phyloP scores from a whole-genome alignment of 2,113 vertebrate genomes.

The Hiodon alosoides region DNA sequence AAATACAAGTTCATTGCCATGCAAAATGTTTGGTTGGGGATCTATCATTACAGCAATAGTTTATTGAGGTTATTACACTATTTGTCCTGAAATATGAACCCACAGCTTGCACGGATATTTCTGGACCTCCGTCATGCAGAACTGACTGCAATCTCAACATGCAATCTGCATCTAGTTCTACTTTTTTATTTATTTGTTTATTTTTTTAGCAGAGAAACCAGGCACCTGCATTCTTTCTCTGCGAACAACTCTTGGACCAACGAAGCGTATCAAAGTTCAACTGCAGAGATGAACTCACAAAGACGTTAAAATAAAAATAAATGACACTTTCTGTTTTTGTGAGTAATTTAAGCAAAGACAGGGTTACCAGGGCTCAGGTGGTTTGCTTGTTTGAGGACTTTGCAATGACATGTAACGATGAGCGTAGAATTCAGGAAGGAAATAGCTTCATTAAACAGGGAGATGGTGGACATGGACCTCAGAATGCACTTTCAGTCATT shows the following conservation, averaged over 20 bases:
- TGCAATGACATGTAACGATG: too few species aligned
- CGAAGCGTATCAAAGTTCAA: slow-evolving; percentile 48
- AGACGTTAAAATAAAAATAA: too few species aligned
- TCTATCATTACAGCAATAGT: slow-evolving; percentile 63
- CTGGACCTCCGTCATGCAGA: slow-evolving; percentile 55
- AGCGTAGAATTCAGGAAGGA: too few species aligned
- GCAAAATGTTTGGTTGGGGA: slow-evolving; percentile 57
- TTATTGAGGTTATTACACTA: slow-evolving; percentile 53
- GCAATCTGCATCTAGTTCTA: slow-evolving; percentile 59
- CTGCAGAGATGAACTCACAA: slow-evolving; percentile 31
- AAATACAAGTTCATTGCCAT: slow-evolving; percentile 54
- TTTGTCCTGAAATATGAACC: slow-evolving; percentile 51
- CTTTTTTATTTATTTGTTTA: too few species aligned
- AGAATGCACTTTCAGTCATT: too few species aligned
- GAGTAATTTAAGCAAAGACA: too few species aligned
- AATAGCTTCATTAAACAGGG: too few species aligned
- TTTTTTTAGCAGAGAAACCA: slow-evolving; percentile 58
- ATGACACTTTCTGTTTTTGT: too few species aligned
- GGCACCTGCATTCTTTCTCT: slow-evolving; percentile 45
- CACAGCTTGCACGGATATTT: slow-evolving; percentile 39
- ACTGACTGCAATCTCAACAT: slow-evolving; percentile 55
- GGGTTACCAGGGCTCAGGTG: too few species aligned
- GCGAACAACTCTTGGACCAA: slow-evolving; percentile 38
- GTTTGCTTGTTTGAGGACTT: too few species aligned
- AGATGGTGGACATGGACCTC: too few species aligned